Conservation (phyloP, 2,113 vertebrate species). For the Anhinga rufa region DNA sequence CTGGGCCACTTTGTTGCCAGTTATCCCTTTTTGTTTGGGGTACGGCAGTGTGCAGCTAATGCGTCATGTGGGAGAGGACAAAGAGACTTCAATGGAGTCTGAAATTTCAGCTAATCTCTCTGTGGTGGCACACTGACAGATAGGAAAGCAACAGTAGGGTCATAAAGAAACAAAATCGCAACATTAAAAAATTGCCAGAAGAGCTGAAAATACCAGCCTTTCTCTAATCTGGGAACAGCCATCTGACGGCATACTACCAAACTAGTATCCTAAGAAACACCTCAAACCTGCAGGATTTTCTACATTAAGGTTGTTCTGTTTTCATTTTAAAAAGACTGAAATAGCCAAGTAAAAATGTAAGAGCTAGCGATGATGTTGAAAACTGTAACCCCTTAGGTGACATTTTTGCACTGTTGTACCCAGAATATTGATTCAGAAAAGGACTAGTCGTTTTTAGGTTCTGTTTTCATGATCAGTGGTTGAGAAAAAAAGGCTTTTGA, state of each 20-base stretch:
- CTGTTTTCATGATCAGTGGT: background rate
- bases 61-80: background rate
- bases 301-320: background rate
- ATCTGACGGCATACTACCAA: background rate
- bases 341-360: background rate
- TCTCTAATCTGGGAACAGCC: background rate
- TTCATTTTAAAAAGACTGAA: background rate
- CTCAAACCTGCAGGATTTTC: background rate
- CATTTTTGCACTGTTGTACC: background rate
- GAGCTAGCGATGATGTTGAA: background rate
- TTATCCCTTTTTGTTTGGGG: background rate
- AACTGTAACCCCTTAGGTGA: background rate
- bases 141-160: background rate
- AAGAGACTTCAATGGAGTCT: background rate
- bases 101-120: background rate
- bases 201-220: background rate
- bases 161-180: background rate
- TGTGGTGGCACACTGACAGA: background rate
- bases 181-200: background rate
- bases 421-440: background rate
- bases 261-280: background rate
- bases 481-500: conserved; percentile 1
- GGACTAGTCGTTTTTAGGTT: background rate
- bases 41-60: background rate
- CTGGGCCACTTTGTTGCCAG: background rate